Base-by-base conservation (phyloP, 2,888 invertebrate genomes). In the Ormia ochracea region DNA sequence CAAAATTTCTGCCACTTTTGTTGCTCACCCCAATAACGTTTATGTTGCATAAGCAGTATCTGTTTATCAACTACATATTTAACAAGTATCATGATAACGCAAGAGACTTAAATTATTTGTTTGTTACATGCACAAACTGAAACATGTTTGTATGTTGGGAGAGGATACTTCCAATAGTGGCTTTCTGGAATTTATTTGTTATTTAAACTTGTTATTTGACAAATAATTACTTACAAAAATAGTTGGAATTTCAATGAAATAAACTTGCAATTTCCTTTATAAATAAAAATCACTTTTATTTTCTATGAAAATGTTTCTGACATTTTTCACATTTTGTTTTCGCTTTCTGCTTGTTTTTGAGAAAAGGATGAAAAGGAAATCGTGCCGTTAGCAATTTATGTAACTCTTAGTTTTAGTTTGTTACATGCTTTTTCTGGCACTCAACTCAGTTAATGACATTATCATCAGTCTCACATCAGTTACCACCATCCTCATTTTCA, bases 351-450 rank as follows among this genome's bases (percentile, higher is more conserved):
- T 54, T 43, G 4, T 31, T 33, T 52, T 23, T 31, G 38, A 63
- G 65, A 52, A 59, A 43, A 45, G 36, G 68, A 76, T 45, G 59
- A 70, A 73, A 74, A 58, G 9, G 50, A 81, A 82, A 80, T 82
- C 82, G 82, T 82, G 82, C 82, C 65, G 63, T 7, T 43, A 69
- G 75, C 80, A 78, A 81, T 82, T 82, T 82, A 82, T 82, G 80
- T 82, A 82, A 82, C 82, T 81, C 78, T 82, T 80, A 36, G 65
- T 56, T 77, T 69, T 65, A 36, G 56, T 28, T 28, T 54, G 19
- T 52, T 23, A 31, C 38, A 10, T 41, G 31, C 50, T 12, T 31
- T 52, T 43, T 33, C 61, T 72, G 61, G 69, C 74, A 75, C 74
- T 69, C 78, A 69, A 58, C 78, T 69, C 74, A 70, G 45, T 79